Evolutionary conservation across 1,140 invertebrate genomes (phyloP), one percentile per base, ranked within the genome.

Genomic region (Calephelis nemesis): DNA sequence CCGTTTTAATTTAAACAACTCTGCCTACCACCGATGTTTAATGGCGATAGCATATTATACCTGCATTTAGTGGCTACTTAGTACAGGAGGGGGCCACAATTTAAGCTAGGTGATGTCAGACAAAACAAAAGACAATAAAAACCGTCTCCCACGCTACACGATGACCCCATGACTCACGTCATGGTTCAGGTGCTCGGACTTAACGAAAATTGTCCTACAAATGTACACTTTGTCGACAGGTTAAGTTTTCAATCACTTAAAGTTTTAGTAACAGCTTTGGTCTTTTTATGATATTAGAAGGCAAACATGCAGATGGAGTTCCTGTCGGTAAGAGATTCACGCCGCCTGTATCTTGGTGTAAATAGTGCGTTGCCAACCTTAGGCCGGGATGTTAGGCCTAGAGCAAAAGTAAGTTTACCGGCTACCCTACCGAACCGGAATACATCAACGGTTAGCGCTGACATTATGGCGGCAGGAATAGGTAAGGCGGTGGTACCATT

Each of bases 151-250:
- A 58, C 52, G 52, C 19, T 9, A 58, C 52, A 58, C 52, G 19
- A 11, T 58, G 52, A 58, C 52, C 52, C 52, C 19, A 11, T 58
- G 52, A 58, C 52, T 58, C 52, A 58, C 10, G 52, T 58, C 52
- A 58, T 6, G 52, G 52, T 58, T 58, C 15, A 58, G 19, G 52
- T 58, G 52, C 7, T 58, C 52, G 11, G 52, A 30, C 52, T 58
- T 58, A 54, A 58, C 52, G 52, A 58, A 58, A 58, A 58, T 58
- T 30, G 19, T 58, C 52, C 15, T 58, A 58, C 42, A 42, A 42
- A 5, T 30, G 11, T 58, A 58, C 52, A 13, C 52, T 58, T 30
- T 58, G 52, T 58, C 19, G 15, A 58, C 52, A 58, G 52, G 52
- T 58, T 12, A 58, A 42, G 42, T 58, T 58, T 58, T 39, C 52